Evolutionary conservation across 1,140 invertebrate species (phyloP), one percentile per base, ranked within the genome.

Genomic region (Globodera rostochiensis): DNA sequence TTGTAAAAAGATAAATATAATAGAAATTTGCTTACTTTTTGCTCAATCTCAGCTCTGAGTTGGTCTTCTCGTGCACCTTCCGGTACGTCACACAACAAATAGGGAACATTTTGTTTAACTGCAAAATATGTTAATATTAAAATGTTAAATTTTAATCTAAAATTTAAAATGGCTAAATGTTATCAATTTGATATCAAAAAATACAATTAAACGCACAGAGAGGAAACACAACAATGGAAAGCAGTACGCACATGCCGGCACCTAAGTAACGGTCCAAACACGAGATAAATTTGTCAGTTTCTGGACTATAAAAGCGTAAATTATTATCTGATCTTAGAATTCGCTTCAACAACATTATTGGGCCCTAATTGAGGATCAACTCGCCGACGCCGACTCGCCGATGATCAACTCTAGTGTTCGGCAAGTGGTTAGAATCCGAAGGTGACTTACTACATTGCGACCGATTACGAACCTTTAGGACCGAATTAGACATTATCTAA

Each of bases 11-110:
- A 25, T 25, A 25, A 25, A 25, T 25, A 25, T 25, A 25, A 25
- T 25, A 25, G 25, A 76, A 36, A 50, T 50, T 66, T 57, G 9
- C 19, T 80, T 80, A 82, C 80, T 50, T 82, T 57, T 50, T 82
- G 36, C 50, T 82, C 80, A 25, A 82, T 82, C 50, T 82, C 77
- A 15, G n/a, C 67, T 25, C 53, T 79, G 11, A 82, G 60, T 13
- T 81, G 36, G 15, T 82, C n/a, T n/a, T 69, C 53, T 50, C 64
- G 45, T 11, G 71, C 73, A 8, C 80, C 80, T 50, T 79, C 57
- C 15, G 80, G 80, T 11, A 60, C 21, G 19, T 82, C 46, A 81
- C 77, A 73, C 25, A 82, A 71, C 79, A 82, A 50, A 81, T 25
- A 80, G 21, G 66, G 77, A 15, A 82, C 25, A 25, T 71, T 50